A percentile compares a stretch with the other conserved stretches of the same genome.
Evolutionary conservation across 2,888 invertebrate genomes (phyloP).

Genomic region (Microplitis deprimator): DNA sequence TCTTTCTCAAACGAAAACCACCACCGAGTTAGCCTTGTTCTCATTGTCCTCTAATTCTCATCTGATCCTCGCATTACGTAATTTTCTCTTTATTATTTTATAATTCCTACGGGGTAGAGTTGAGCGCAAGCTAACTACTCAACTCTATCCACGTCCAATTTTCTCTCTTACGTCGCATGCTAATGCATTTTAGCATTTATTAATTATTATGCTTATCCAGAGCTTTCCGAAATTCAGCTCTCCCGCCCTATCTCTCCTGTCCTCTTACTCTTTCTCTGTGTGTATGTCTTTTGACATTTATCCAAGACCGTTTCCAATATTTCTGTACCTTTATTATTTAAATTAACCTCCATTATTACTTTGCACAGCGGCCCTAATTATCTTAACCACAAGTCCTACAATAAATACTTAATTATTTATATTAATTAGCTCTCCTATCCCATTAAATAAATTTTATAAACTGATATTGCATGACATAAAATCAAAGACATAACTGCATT

Average conservation of each 20-base stretch:
- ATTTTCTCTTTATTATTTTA: conserved; percentile 69
- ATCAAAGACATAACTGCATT: too few relatives aligned
- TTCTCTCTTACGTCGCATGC: conserved; percentile 55
- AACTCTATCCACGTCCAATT: conserved; percentile 50
- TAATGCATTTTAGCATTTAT: conserved; percentile 66
- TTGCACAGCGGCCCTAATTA: conserved; percentile 53
- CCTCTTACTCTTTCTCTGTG: conserved; percentile 26
- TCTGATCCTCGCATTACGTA: conserved; percentile 67
- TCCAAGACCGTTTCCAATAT: not conserved
- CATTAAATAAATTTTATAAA: too few relatives aligned
- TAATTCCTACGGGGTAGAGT: conserved; percentile 56
- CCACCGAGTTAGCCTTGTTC: conserved; percentile 54
- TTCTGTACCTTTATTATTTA: not conserved
- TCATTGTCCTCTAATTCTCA: conserved; percentile 65
- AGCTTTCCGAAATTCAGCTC: conserved; percentile 52
- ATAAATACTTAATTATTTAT: conserved; percentile 36
- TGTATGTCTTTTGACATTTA: conserved; percentile 1
- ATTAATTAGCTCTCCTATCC: too few relatives aligned
- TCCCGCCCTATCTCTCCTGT: conserved; percentile 13
- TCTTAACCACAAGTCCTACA: conserved; percentile 27
- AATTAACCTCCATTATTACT: conserved; percentile 49
- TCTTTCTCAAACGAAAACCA: conserved; percentile 42
- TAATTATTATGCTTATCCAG: conserved; percentile 64
- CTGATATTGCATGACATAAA: too few relatives aligned
- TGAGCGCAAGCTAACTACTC: conserved; percentile 48